phyloP scores from a whole-genome alignment of 2,113 vertebrate genomes.

The Cepphus grylle region DNA sequence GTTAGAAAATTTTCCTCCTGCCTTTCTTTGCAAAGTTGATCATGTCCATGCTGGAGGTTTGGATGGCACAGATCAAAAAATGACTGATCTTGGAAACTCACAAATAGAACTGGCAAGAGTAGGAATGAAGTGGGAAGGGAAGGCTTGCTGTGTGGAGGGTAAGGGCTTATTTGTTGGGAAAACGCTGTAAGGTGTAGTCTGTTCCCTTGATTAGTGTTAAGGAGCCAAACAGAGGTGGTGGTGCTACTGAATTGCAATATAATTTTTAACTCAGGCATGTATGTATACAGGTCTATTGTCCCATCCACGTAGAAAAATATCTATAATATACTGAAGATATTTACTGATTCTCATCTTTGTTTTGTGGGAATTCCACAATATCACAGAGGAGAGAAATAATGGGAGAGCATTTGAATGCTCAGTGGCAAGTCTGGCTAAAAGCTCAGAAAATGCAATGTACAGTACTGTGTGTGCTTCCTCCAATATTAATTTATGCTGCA shows the following conservation, averaged over 20 bases:
- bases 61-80: not conserved
- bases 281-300: not conserved
- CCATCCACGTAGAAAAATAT: not conserved
- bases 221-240: not conserved
- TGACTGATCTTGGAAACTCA: not conserved
- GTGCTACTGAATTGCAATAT: not conserved
- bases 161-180: not conserved
- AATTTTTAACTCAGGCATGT: not conserved
- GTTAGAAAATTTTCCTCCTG: not conserved
- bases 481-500: not conserved
- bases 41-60: not conserved
- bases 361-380: not conserved
- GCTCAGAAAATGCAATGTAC: not conserved
- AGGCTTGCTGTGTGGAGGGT: not conserved
- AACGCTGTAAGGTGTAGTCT: not conserved
- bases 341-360: not conserved
- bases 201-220: not conserved
- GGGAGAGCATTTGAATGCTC: not conserved
- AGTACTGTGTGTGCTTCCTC: not conserved
- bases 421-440: not conserved
- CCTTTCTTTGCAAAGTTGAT: not conserved
- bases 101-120: not conserved
- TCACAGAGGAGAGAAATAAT: not conserved
- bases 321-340: not conserved
- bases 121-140: not conserved